Base-by-base conservation (phyloP, 37 sponge, comb jelly and placozoan species). In the Sycon ciliatum region DNA sequence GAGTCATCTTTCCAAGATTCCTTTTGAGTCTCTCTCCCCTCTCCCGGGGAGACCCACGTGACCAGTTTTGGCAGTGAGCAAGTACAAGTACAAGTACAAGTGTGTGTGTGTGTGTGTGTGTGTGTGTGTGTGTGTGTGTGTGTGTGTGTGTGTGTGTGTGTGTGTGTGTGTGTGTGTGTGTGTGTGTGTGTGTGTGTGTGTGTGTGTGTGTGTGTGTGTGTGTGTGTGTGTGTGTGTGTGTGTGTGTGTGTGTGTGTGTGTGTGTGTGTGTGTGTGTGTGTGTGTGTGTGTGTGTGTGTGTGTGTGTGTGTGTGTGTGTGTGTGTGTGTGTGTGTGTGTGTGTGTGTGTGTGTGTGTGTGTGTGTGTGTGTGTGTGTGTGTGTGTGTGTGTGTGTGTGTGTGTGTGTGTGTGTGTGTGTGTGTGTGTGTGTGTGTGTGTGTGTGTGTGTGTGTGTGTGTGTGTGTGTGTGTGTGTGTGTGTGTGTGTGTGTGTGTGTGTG, bases 101-200 rank as follows among this genome's bases (percentile, higher is more conserved):
- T n/a, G 49, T 42, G 49, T 42, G 49, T 42, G 49, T 42, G 49
- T 42, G 49, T 42, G 49, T 42, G 49, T 42, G 49, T 42, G 49
- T 42, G 49, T 42, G 49, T 42, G 49, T 42, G 49, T 42, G 49
- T 42, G 49, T 42, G 49, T 18, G 49, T 42, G 49, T 42, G 49
- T 42, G 49, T 42, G 49, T 42, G 49, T 42, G 49, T 42, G 49
- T 42, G 49, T 42, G 49, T 42, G 49, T 42, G 49, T 42, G 49
- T 42, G 49, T 42, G 49, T 42, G 49, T 42, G 49, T 42, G 49
- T 42, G 49, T 42, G 49, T 42, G 49, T 42, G 49, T 42, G 49
- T 42, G 49, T 42, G 49, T 42, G 49, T 42, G 49, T 42, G 49
- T 42, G 49, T 42, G 49, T 42, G 49, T 42, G 49, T 42, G 49